phyloP scores from a whole-genome alignment of 2,888 invertebrate species.

The Tetrapedia diversipes region DNA sequence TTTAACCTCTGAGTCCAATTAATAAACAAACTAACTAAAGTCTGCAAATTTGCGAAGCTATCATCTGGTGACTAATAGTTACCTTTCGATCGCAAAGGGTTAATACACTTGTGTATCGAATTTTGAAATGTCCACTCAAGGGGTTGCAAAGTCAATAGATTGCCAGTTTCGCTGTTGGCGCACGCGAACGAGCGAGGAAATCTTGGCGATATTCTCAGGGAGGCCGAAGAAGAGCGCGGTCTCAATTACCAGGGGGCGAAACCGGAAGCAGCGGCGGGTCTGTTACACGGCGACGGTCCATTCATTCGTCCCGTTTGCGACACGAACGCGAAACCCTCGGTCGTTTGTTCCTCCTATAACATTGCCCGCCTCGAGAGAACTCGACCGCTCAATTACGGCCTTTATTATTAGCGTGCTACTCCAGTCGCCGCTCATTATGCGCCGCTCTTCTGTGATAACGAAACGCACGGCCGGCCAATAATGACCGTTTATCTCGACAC shows the following conservation, averaged over 20 bases:
- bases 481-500: slow-evolving; percentile 67
- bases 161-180: neutral
- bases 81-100: no score
- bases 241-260: slow-evolving; percentile 51
- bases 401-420: slow-evolving; percentile 76
- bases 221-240: slow-evolving; percentile 13
- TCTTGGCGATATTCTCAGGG: slow-evolving; percentile 41
- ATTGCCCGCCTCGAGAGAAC: slow-evolving; percentile 58
- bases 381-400: slow-evolving; percentile 73
- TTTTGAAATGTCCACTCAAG: no score
- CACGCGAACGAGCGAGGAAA: slow-evolving; percentile 19
- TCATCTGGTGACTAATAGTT: no score
- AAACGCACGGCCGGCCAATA: slow-evolving; percentile 63
- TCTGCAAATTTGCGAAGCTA: no score
- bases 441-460: slow-evolving; percentile 60
- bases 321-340: slow-evolving; percentile 49
- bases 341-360: slow-evolving; percentile 54
- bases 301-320: slow-evolving; percentile 46
- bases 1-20: no score
- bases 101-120: no score
- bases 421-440: slow-evolving; percentile 68
- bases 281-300: slow-evolving; percentile 53
- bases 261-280: slow-evolving; percentile 44
- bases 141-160: neutral
- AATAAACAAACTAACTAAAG: no score